These are phyloP conservation scores for Coecobrya sp. DNA, from an alignment of 2,888 invertebrate genomes.

Conservation along the genomic window DNA sequence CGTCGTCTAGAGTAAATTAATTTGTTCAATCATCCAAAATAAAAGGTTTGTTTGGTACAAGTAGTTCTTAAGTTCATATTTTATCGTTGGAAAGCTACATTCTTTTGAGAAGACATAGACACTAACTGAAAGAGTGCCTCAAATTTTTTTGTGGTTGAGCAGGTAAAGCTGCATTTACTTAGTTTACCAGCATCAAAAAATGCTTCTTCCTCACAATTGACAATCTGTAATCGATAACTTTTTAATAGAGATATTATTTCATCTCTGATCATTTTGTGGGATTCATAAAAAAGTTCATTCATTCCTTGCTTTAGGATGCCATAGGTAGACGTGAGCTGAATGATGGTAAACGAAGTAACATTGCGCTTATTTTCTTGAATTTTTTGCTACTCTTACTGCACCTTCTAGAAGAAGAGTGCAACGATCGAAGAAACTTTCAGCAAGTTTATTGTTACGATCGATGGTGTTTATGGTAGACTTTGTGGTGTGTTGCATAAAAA, in stretches of 20 bases:
- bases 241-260: conserved; percentile 18
- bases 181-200: neutral
- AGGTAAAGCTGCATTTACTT: neutral
- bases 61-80: neutral
- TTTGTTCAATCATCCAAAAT: conserved; percentile 63
- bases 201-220: conserved; percentile 14
- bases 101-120: neutral
- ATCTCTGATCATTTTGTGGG: conserved; percentile 10
- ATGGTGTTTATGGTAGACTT: conserved; percentile 21
- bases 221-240: conserved; percentile 19
- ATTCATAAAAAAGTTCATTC: neutral
- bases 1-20: conserved; percentile 28
- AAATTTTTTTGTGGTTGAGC: conserved; percentile 45
- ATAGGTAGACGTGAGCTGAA: neutral
- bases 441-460: conserved; percentile 14
- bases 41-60: neutral
- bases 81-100: conserved; percentile 26
- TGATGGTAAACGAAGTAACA: neutral
- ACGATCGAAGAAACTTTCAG: conserved; percentile 55
- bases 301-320: neutral
- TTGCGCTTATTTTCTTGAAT: neutral
- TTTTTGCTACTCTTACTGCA: neutral
- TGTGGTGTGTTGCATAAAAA: conserved; percentile 38
- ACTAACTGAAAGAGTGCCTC: conserved; percentile 8
- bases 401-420: conserved; percentile 65